Evolutionary conservation across 2,113 vertebrate genomes (phyloP).

Genomic region (Talpa occidentalis): DNA sequence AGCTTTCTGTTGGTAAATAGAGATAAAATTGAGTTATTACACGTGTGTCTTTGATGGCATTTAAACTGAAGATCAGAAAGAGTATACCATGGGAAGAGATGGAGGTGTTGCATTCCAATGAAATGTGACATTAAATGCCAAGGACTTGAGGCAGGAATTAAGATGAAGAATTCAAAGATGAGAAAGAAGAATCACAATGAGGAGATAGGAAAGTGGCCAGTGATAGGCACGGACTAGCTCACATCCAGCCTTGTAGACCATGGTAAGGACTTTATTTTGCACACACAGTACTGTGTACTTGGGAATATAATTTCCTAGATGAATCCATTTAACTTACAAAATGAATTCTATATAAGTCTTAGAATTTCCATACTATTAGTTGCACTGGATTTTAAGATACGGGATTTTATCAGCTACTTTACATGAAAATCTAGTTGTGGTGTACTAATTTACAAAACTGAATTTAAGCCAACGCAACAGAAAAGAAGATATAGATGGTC

Average conservation of each 20-base stretch:
- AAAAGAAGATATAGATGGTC: background rate
- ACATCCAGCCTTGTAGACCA: background rate
- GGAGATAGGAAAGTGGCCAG: background rate
- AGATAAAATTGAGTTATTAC: background rate
- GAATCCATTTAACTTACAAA: background rate
- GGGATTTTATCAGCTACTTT: background rate
- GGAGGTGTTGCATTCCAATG: background rate
- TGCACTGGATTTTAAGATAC: background rate
- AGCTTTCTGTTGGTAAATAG: background rate
- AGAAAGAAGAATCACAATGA: background rate
- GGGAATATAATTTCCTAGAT: background rate
- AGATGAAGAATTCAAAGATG: background rate
- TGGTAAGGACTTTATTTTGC: background rate
- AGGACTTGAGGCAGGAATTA: background rate
- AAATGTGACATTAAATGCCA: background rate
- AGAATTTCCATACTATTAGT: background rate
- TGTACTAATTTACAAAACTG: background rate
- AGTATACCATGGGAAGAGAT: background rate
- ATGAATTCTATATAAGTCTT: background rate
- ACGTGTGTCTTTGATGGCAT: background rate
- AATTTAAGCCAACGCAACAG: background rate
- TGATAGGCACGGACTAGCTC: background rate
- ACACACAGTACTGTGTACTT: background rate
- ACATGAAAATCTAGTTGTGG: background rate
- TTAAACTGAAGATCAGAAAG: background rate